Evolutionary conservation across 2,888 invertebrate genomes (phyloP).

Genomic region (Epinotia ramella): DNA sequence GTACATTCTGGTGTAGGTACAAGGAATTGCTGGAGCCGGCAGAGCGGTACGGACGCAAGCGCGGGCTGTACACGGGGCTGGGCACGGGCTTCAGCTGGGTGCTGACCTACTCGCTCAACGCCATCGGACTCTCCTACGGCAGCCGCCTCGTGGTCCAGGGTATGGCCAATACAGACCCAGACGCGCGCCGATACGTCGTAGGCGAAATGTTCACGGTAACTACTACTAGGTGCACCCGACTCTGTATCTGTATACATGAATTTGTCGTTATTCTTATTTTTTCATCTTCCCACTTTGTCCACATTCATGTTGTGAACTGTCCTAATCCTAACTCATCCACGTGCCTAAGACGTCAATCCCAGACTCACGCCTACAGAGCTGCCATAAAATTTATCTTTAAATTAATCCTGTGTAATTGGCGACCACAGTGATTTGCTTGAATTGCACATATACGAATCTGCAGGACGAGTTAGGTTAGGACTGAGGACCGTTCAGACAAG

Average conservation of each 20-base stretch:
- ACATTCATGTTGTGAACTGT: neutral
- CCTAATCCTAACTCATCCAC: too few relatives aligned
- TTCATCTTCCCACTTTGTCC: neutral
- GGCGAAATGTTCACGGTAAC: conserved; percentile 36
- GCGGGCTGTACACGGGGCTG: conserved; percentile 85
- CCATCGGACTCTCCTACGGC: conserved; percentile 89
- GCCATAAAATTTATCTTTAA: too few relatives aligned
- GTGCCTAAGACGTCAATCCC: too few relatives aligned
- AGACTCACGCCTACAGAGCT: too few relatives aligned
- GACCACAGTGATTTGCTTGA: too few relatives aligned
- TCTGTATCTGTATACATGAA: neutral
- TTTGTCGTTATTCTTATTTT: neutral
- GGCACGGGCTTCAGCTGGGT: conserved; percentile 88
- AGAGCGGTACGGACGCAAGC: conserved; percentile 79
- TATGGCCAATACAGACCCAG: conserved; percentile 70
- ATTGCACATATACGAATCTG: too few relatives aligned
- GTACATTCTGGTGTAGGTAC: conserved; percentile 56
- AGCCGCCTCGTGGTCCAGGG: conserved; percentile 85
- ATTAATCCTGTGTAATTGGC: too few relatives aligned
- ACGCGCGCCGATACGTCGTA: conserved; percentile 49
- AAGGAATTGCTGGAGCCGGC: conserved; percentile 78
- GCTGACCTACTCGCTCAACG: conserved; percentile 86
- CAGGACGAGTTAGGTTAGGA: too few relatives aligned
- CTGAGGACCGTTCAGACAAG: too few relatives aligned
- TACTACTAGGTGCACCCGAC: neutral